Evolutionary conservation across 2,113 vertebrate species (phyloP).

Genomic region (Pycnonotus jocosus): DNA sequence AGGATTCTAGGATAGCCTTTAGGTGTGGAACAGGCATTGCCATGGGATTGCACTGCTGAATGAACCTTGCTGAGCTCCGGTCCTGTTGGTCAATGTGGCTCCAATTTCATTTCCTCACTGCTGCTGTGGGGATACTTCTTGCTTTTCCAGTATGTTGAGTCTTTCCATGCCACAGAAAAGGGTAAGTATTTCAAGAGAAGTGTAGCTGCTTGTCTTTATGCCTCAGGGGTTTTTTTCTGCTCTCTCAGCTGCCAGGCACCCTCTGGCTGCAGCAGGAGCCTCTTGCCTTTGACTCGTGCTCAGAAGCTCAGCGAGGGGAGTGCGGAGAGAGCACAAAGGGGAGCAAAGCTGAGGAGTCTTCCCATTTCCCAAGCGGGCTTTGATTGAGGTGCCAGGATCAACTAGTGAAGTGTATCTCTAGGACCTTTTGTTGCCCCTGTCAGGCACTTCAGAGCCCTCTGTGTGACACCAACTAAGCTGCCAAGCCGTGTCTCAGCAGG

Average conservation of each 20-base stretch:
- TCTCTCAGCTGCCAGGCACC: background rate
- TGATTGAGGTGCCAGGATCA: background rate
- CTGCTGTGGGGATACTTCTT: fast-evolving
- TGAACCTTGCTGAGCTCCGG: background rate
- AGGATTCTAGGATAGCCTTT: background rate
- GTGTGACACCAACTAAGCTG: background rate
- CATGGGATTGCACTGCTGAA: background rate
- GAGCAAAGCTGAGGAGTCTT: background rate
- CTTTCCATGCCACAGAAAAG: background rate
- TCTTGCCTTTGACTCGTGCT: background rate
- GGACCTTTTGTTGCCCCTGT: background rate
- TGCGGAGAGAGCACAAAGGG: background rate
- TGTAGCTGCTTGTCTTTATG: background rate
- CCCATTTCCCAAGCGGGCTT: background rate
- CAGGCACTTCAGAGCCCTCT: slow-evolving; percentile 2
- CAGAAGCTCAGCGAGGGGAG: background rate
- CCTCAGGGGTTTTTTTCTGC: background rate
- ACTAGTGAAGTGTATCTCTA: background rate
- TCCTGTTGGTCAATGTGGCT: background rate
- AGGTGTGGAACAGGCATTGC: background rate
- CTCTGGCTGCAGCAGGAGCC: background rate
- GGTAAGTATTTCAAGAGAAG: background rate
- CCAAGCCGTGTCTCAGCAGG: background rate
- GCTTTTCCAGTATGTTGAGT: background rate
- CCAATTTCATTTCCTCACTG: background rate